These are phyloP conservation scores for Sebastes vulpes DNA, from an alignment of 2,797 vertebrate genomes.

Conservation along the genomic window DNA sequence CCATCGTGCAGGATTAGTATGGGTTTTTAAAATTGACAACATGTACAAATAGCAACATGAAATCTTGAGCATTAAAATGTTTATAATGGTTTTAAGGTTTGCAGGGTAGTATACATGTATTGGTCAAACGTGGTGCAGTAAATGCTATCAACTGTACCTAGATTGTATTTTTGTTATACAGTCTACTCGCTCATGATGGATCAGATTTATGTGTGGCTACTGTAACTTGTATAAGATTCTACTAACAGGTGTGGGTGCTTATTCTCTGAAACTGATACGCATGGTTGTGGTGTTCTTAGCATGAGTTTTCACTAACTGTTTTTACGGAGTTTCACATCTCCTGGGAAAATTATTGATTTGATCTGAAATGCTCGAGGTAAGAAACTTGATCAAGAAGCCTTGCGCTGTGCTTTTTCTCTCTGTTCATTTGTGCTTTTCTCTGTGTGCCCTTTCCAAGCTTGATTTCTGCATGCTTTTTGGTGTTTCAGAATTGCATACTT, in stretches of 20 bases:
- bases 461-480: constrained; percentile 84
- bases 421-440: constrained; percentile 40
- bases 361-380: constrained; percentile 73
- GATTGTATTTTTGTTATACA: background rate
- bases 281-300: constrained; percentile 86
- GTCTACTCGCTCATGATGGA: background rate
- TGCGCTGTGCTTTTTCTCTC: constrained; percentile 88
- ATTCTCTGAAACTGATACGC: constrained; percentile 76
- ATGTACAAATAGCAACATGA: background rate
- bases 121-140: background rate
- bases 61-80: background rate
- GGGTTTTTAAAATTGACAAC: background rate
- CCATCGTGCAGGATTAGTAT: background rate
- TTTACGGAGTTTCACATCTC: constrained; percentile 96
- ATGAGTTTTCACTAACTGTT: constrained; percentile 89
- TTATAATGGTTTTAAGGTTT: background rate
- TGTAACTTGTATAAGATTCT: constrained; percentile 33
- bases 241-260: constrained; percentile 79
- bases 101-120: background rate
- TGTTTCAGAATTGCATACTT: constrained; percentile 79
- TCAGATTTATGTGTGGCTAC: constrained; percentile 18
- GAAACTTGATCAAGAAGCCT: constrained; percentile 73
- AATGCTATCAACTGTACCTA: background rate
- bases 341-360: constrained; percentile 86
- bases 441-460: constrained; percentile 66